phyloP scores from a whole-genome alignment of 1,140 invertebrate genomes.

The Tigriopus japonicus region DNA sequence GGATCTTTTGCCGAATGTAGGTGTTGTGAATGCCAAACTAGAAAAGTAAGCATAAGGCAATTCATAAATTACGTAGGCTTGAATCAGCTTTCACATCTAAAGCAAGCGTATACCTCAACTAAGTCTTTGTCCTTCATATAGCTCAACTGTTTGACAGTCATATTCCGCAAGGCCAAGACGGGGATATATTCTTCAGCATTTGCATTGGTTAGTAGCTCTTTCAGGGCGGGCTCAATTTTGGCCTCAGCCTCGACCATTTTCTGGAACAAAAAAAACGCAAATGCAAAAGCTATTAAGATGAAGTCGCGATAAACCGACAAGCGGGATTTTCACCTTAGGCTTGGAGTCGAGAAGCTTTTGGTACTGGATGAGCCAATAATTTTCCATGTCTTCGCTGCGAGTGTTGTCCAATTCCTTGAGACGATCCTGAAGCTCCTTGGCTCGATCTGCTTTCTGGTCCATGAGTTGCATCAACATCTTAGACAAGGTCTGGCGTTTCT shows the following conservation, averaged over 20 bases:
- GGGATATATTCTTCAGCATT: constrained; percentile 16
- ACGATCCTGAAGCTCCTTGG: constrained; percentile 16
- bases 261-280: constrained; percentile 2
- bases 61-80: background rate
- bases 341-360: constrained; percentile 19
- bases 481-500: constrained; percentile 17
- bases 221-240: constrained; percentile 15
- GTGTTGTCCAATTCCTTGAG: constrained; percentile 17
- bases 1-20: background rate
- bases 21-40: background rate
- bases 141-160: constrained; percentile 14
- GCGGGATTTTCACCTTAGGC: constrained; percentile 15
- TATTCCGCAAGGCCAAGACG: constrained; percentile 16
- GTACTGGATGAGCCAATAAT: constrained; percentile 20
- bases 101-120: constrained; percentile 11
- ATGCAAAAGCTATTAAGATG: background rate
- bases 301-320: background rate
- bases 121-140: constrained; percentile 16
- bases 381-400: constrained; percentile 15
- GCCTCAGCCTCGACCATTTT: background rate
- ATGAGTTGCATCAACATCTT: constrained; percentile 15
- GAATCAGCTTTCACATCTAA: too few relatives aligned
- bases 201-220: constrained; percentile 14
- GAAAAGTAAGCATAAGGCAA: background rate
- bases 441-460: constrained; percentile 15